A percentile compares a stretch with the other conserved stretches of the same genome.
Conservation (phyloP, 2,888 invertebrate species). For the Pedicia rivosa region DNA sequence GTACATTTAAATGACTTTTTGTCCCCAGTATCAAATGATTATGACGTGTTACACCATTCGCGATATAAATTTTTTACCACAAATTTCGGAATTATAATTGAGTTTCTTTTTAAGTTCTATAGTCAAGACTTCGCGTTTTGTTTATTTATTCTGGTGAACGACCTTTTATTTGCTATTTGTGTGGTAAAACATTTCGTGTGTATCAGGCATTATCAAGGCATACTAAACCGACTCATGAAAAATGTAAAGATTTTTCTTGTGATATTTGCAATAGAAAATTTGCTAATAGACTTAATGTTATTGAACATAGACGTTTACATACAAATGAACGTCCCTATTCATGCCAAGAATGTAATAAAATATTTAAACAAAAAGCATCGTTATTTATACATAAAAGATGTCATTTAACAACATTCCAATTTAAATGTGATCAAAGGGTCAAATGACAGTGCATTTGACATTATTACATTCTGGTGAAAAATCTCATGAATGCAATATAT, state of each 20-base stretch:
- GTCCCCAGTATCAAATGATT: too few relatives aligned
- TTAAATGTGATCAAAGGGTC: conserved; percentile 39
- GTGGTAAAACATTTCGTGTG: conserved; percentile 49
- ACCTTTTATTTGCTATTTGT: conserved; percentile 37
- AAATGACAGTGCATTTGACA: conserved; percentile 38
- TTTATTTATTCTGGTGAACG: conserved; percentile 37
- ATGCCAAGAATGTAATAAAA: conserved; percentile 41
- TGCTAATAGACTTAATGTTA: conserved; percentile 41
- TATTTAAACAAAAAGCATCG: conserved; percentile 48
- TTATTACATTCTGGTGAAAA: conserved; percentile 46
- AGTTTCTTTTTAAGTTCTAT: too few relatives aligned
- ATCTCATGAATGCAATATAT: conserved; percentile 39
- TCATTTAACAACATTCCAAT: conserved; percentile 38
- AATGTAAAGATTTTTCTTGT: conserved; percentile 41
- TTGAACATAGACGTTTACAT: conserved; percentile 41
- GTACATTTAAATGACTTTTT: too few relatives aligned
- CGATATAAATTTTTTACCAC: too few relatives aligned
- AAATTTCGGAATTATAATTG: too few relatives aligned
- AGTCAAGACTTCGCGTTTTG: too few relatives aligned
- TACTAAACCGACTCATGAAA: conserved; percentile 43
- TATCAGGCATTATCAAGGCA: conserved; percentile 45
- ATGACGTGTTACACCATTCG: too few relatives aligned
- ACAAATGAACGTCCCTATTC: conserved; percentile 41
- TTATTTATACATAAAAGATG: conserved; percentile 44
- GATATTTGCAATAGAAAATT: conserved; percentile 39